These are phyloP conservation scores for Chloebia gouldiae DNA, from an alignment of 2,113 vertebrate genomes.

Conservation along the genomic window DNA sequence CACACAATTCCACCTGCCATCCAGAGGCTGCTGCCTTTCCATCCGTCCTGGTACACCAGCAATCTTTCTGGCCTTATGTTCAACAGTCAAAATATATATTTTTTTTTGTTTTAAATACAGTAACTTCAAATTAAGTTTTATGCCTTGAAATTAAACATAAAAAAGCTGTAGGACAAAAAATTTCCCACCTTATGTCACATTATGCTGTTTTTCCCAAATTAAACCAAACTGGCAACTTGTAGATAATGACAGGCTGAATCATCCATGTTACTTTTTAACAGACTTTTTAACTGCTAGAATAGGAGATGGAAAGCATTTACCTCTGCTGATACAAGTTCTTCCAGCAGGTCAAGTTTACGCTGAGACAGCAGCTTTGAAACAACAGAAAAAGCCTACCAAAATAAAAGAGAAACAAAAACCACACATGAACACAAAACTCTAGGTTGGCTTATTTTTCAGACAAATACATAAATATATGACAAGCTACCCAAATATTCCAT, in stretches of 20 bases:
- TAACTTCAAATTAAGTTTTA: neutral
- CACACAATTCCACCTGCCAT: neutral
- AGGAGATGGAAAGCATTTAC: conserved; percentile 71
- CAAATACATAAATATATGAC: neutral
- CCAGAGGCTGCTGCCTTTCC: neutral
- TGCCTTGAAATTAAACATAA: neutral
- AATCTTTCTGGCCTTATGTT: neutral
- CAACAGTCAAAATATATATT: neutral
- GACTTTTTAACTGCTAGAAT: neutral
- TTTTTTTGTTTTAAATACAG: neutral
- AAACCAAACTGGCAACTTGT: neutral
- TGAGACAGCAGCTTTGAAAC: conserved; percentile 90
- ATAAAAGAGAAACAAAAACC: neutral
- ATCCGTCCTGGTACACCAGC: neutral
- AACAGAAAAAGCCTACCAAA: conserved; percentile 85
- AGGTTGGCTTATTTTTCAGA: neutral
- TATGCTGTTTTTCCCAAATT: neutral
- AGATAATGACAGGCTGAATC: neutral
- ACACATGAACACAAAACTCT: neutral
- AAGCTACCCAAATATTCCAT: neutral
- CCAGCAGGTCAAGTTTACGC: conserved; percentile 85
- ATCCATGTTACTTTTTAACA: neutral
- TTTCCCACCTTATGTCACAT: rapidly evolving
- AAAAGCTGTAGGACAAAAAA: neutral
- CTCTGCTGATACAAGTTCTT: conserved; percentile 89